phyloP scores from a whole-genome alignment of 2,888 invertebrate genomes.

The Homarus gammarus region DNA sequence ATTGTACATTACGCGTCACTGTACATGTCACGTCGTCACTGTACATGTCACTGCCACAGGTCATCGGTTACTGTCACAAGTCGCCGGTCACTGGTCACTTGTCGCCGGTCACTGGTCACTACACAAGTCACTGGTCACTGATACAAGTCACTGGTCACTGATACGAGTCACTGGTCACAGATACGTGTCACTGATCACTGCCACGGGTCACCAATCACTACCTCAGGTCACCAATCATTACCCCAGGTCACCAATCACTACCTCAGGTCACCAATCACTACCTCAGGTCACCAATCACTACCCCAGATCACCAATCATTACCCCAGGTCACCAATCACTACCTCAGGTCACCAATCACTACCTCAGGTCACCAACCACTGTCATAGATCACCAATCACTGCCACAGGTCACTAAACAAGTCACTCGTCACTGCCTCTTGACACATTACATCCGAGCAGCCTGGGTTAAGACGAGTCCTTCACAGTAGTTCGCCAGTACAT shows the following conservation, averaged over 20 bases:
- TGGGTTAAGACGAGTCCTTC: neutral
- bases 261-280: neutral
- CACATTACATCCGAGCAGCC: neutral
- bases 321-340: neutral
- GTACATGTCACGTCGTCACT: no score
- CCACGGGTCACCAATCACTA: neutral
- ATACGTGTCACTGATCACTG: neutral
- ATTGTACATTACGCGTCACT: no score
- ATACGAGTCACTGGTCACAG: no score
- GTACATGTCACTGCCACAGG: no score
- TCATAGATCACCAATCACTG: neutral
- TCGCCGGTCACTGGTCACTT: no score
- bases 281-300: neutral
- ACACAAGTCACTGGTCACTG: no score
- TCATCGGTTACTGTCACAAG: no score
- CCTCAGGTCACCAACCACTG: neutral
- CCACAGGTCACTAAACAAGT: neutral
- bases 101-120: no score
- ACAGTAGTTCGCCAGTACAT: constrained; percentile 24
- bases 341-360: neutral
- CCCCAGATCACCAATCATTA: neutral
- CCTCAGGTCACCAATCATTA: neutral
- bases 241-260: neutral
- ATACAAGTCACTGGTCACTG: no score
- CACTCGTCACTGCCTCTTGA: neutral